Base-by-base conservation (phyloP, 2,797 vertebrate species). In the Myotis vivesi region DNA sequence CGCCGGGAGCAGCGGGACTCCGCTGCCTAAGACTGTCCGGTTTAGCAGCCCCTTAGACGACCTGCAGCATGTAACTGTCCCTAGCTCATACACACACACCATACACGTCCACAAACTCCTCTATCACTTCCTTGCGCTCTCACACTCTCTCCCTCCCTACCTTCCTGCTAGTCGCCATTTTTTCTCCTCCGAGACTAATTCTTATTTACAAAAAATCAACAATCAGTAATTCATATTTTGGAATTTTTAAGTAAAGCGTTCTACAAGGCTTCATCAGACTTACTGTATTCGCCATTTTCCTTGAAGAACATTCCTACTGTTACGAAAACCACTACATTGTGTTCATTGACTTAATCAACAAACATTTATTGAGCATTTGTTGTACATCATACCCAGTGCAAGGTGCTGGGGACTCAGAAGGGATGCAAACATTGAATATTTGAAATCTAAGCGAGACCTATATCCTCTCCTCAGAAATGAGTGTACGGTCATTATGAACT, bases 301-400 rank as follows among this genome's bases (percentile, higher is more conserved):
- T 51, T 69, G 76, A 95, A 68, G 36, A 92, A n/a, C 22, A 86
- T 81, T 93, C 92, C 84, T 89, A 28, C 51, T 72, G 28, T 51
- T 89, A 57, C 36, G 68, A 88, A 96, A 95, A 51, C n/a, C 46
- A 71, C 46, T 77, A 49, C 59, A 59, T 28, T 89, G 10, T 59
- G 15, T 79, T 94, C 13, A 9, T 71, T 79, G 11, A 36, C 11
- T 87, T n/a, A 75, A 16, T 76, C 51, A 68, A 3, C n/a, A 73
- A 36, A 80, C 71, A 38, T 75, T 66, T 80, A 57, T 44, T 68
- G 64, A 91, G 53, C 15, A 62, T 73, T 38, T 80, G 2, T 53
- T 84, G 1, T 41, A 2, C 93, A 55, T 36, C 15, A 2, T 41
- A 4, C 5, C n/a, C 59, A 71, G 17, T 51, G 30, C 57, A 71